Percentiles rank a stretch among this genome's conserved stretches.
These are phyloP conservation scores for Drosophila melanogaster DNA, from an alignment of 1,140 invertebrate genomes.

Conservation along the genomic window DNA sequence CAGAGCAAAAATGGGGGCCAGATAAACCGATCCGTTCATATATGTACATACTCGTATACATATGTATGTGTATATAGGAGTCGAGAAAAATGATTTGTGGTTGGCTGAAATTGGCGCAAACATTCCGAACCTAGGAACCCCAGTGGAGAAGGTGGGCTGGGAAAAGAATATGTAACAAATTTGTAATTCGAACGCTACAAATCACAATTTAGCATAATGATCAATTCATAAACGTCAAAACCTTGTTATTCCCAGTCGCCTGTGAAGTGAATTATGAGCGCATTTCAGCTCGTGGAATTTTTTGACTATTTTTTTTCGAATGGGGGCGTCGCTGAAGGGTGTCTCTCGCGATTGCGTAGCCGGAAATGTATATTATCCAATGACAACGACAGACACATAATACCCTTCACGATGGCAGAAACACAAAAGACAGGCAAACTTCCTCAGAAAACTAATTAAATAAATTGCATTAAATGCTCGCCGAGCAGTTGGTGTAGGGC, in stretches of 20 bases:
- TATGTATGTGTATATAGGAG: slow-evolving; percentile 31
- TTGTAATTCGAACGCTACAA: slow-evolving; percentile 84
- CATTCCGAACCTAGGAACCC: slow-evolving; percentile 20
- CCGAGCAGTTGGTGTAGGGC: slow-evolving; percentile 47
- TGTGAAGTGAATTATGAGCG: slow-evolving; percentile 63
- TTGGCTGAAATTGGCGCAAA: slow-evolving; percentile 66
- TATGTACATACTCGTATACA: slow-evolving; percentile 7
- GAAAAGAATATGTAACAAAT: slow-evolving; percentile 68
- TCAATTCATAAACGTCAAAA: slow-evolving; percentile 83
- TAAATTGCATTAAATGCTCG: slow-evolving; percentile 64
- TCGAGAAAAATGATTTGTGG: slow-evolving; percentile 69
- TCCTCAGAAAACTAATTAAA: slow-evolving; percentile 75
- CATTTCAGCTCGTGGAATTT: slow-evolving; percentile 50
- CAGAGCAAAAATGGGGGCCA: slow-evolving; percentile 34
- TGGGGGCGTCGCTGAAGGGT: background rate
- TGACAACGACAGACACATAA: slow-evolving; percentile 12
- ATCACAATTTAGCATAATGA: slow-evolving; percentile 84
- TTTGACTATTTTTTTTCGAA: slow-evolving; percentile 32
- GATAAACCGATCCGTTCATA: slow-evolving; percentile 41
- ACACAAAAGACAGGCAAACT: slow-evolving; percentile 35
- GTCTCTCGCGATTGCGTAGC: slow-evolving; percentile 7
- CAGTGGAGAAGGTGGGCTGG: slow-evolving; percentile 8
- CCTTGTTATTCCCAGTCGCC: slow-evolving; percentile 40
- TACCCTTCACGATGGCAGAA: slow-evolving; percentile 6
- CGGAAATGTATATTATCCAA: slow-evolving; percentile 38